These are phyloP conservation scores for Drosophila bifasciata DNA, from an alignment of 1,140 invertebrate genomes.

Conservation along the genomic window DNA sequence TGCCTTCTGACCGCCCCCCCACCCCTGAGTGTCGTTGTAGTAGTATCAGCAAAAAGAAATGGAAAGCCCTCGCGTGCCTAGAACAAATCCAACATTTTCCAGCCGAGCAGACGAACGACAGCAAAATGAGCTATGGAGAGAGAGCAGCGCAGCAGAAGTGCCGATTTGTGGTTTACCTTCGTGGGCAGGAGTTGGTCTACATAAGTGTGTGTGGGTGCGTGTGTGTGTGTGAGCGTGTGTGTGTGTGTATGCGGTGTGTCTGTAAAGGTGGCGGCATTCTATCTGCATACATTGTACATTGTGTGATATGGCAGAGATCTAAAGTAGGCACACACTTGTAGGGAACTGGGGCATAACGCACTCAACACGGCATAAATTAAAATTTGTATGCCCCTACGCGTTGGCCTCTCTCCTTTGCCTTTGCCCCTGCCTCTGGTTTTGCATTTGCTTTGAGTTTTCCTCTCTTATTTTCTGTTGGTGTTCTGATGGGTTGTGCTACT, in stretches of 20 bases:
- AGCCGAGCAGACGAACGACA: conserved; percentile 47
- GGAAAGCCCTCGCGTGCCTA: conserved; percentile 69
- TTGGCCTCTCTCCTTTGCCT: conserved; percentile 9
- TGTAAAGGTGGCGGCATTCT: conserved; percentile 21
- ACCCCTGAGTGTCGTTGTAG: too few relatives aligned
- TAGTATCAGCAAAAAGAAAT: conserved; percentile 31
- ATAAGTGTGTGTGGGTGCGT: not conserved
- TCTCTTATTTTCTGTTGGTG: conserved; percentile 11
- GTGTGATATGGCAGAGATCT: conserved; percentile 42
- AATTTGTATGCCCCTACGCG: conserved; percentile 56
- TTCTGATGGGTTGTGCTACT: conserved; percentile 15
- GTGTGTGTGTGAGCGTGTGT: too few relatives aligned
- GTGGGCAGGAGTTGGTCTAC: not conserved
- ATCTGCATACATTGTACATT: conserved; percentile 44
- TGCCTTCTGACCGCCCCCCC: not conserved
- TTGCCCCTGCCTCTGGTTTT: not conserved
- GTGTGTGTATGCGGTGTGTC: too few relatives aligned
- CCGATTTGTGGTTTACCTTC: conserved; percentile 75
- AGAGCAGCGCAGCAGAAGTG: conserved; percentile 61
- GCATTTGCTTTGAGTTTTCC: not conserved
- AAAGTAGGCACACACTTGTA: conserved; percentile 59
- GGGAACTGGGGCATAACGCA: conserved; percentile 77
- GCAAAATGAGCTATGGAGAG: conserved; percentile 72
- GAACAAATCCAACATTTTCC: conserved; percentile 77
- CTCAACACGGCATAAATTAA: conserved; percentile 81